Percentiles rank a stretch among this genome's conserved stretches.
These are phyloP conservation scores for Aphrophora alni DNA, from an alignment of 2,888 invertebrate species.

Conservation along the genomic window DNA sequence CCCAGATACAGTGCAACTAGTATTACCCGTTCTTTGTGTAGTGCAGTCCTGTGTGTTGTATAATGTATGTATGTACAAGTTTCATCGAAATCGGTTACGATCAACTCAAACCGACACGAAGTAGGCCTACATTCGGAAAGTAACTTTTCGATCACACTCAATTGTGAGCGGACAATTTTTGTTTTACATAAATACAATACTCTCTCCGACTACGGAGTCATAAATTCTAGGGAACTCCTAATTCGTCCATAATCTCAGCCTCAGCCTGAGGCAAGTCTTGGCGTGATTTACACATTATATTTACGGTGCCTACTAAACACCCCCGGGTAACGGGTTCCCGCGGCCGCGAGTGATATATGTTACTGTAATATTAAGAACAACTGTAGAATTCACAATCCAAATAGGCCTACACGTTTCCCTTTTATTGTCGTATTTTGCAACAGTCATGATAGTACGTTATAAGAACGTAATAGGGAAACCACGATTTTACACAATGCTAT, in stretches of 20 bases:
- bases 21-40: no score
- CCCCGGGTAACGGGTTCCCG: no score
- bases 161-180: neutral
- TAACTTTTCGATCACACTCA: neutral
- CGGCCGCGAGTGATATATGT: neutral
- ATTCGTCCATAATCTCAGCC: neutral
- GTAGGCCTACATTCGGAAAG: no score
- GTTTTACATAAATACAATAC: conserved; percentile 2
- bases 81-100: no score
- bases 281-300: neutral
- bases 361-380: neutral
- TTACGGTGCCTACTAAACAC: neutral
- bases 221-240: neutral
- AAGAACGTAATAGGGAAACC: no score
- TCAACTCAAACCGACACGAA: no score
- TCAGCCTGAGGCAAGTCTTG: neutral
- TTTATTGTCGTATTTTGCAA: neutral
- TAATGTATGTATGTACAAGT: no score
- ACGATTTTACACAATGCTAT: no score
- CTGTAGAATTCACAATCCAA: neutral
- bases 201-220: neutral
- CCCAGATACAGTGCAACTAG: no score
- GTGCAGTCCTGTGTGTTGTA: no score
- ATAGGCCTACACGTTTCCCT: neutral
- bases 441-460: no score